Conservation (phyloP, 2,888 invertebrate genomes). For the Eutolmus rufibarbis region DNA sequence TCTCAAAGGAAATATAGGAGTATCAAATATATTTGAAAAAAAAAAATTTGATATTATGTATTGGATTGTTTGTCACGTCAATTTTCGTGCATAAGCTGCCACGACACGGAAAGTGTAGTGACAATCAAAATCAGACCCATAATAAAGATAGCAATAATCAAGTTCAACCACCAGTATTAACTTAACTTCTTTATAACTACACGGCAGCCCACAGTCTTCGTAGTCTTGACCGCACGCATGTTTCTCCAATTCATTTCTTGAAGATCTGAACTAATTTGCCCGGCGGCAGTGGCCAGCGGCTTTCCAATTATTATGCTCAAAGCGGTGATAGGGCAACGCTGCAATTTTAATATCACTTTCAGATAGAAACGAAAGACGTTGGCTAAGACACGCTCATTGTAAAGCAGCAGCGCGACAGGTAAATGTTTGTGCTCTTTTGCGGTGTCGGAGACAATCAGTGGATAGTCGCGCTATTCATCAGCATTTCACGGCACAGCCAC, state of each 20-base stretch:
- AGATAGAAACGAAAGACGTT: not conserved
- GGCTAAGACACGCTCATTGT: not conserved
- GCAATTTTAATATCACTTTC: constrained; percentile 1
- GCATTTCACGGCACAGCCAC: not conserved
- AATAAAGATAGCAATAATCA: not conserved
- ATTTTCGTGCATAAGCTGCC: no score
- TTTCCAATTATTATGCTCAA: not conserved
- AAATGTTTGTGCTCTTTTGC: not conserved
- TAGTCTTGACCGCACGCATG: not conserved
- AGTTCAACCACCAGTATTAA: not conserved
- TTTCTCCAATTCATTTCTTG: not conserved
- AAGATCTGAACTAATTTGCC: not conserved
- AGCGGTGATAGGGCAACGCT: not conserved
- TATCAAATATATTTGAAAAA: no score
- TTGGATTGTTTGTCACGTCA: no score
- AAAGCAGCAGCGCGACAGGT: not conserved
- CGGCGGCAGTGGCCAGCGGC: not conserved
- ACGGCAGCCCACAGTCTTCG: not conserved
- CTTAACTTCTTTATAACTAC: not conserved
- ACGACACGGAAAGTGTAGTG: no score
- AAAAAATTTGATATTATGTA: no score
- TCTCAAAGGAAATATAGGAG: no score
- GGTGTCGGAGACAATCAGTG: not conserved
- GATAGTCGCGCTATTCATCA: not conserved
- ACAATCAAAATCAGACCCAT: not conserved